These are phyloP conservation scores for Eulemur coronatus DNA, from an alignment of 2,797 vertebrate species.

Conservation along the genomic window DNA sequence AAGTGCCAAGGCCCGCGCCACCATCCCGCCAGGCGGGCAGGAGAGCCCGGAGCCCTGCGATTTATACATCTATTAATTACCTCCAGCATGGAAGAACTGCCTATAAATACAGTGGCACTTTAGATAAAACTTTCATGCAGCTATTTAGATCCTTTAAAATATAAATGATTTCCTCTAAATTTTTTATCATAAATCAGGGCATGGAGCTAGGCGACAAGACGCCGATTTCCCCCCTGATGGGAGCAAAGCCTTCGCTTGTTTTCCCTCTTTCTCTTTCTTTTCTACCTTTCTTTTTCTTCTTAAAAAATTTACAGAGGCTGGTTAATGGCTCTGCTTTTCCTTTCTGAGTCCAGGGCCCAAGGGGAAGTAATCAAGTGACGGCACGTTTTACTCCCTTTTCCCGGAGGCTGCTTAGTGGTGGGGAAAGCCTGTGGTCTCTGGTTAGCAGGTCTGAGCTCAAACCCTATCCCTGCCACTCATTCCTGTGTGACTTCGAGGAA, in stretches of 20 bases:
- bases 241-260: slow-evolving; percentile 59
- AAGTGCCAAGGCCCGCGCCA: background rate
- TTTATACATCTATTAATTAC: slow-evolving; percentile 90
- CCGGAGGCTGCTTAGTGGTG: background rate
- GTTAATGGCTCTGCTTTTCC: slow-evolving; percentile 43
- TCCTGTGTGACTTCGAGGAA: background rate
- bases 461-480: background rate
- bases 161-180: slow-evolving; percentile 92
- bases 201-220: slow-evolving; percentile 79
- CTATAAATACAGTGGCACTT: slow-evolving; percentile 87
- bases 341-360: background rate
- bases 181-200: slow-evolving; percentile 91
- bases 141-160: slow-evolving; percentile 91
- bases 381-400: background rate
- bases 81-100: slow-evolving; percentile 80
- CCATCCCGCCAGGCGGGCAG: slow-evolving; percentile 28
- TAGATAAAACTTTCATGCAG: slow-evolving; percentile 91
- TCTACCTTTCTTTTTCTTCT: background rate
- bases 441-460: background rate
- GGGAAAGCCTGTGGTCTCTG: background rate
- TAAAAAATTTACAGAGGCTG: slow-evolving; percentile 27
- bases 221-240: slow-evolving; percentile 67
- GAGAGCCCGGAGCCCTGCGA: slow-evolving; percentile 80
- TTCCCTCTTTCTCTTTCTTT: slow-evolving; percentile 3
- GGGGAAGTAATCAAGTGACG: background rate